Base-by-base conservation (phyloP, 2,888 invertebrate species). In the Eurytoma adleriae region DNA sequence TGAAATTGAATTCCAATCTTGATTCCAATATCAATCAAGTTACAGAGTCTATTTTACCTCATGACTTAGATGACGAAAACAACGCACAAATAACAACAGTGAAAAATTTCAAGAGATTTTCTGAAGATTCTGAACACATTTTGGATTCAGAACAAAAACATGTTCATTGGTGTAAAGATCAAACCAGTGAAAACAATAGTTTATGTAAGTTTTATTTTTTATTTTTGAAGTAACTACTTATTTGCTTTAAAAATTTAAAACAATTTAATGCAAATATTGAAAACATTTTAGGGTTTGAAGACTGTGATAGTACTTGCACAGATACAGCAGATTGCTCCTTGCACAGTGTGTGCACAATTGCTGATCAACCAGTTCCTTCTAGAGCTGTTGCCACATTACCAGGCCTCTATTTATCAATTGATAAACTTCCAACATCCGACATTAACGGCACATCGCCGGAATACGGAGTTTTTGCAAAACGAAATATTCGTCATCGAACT, bases 371-470 rank as follows among this genome's bases (percentile, higher is more conserved):
- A 18, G 94, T 96, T 70, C 93, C 94, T 76, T 94, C 95, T 3
- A 92, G 96, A 79, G 96, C 96, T 2, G 92, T 95, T 87, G 96
- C 96, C n/a, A 95, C 95, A 83, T 91, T 96, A 72, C 96, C 97
- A 14, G 92, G 92, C 54, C 92, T 93, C 2, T 93, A 95, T 88
- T 92, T 95, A 81, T 91, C 91, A 48, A 92, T 94, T 82, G 91
- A 91, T 80, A 92, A 92, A 88, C 87, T 92, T 71, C 80, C 87
- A 24, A 79, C 84, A 13, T 82, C 86, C 13, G 83, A 84, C 24
- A 78, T 82, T 75, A 68, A 77, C 54, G 81, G 83, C 1, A 84
- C 85, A 56, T 85, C 80, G 89, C 80, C 88, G 89, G 90, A 91
- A 84, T 90, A 92, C 83, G 94, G 94, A 7, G 94, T 96, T 54